phyloP scores from a whole-genome alignment of 2,888 invertebrate species.

The Alloplasta piceator region DNA sequence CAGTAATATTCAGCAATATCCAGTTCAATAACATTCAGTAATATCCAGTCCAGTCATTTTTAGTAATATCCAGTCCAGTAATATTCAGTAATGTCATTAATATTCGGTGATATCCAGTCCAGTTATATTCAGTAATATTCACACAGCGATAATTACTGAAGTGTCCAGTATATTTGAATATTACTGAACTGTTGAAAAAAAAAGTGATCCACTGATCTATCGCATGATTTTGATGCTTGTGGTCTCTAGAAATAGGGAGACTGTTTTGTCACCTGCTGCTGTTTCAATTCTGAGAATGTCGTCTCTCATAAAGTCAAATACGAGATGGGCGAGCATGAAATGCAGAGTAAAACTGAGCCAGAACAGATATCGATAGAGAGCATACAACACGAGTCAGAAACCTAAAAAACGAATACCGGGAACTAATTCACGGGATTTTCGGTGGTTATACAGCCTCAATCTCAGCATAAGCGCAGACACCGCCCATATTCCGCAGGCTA shows the following conservation, averaged over 20 bases:
- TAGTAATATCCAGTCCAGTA: no score
- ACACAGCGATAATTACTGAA: no score
- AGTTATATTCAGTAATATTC: no score
- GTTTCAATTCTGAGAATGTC: not conserved
- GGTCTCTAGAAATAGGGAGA: not conserved
- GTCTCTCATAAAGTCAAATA: not conserved
- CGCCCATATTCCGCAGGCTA: constrained; percentile 68
- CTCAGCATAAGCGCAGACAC: constrained; percentile 34
- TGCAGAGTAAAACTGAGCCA: constrained; percentile 19
- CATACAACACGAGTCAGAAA: constrained; percentile 39
- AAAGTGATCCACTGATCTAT: no score
- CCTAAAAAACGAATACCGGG: constrained; percentile 72
- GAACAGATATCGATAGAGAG: constrained; percentile 8
- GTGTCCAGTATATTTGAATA: no score
- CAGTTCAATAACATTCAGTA: no score
- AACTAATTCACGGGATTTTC: constrained; percentile 73
- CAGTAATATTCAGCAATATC: no score
- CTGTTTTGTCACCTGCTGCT: constrained; percentile 30
- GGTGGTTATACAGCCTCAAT: constrained; percentile 33
- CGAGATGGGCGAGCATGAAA: not conserved
- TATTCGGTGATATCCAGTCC: no score
- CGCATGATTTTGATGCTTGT: no score
- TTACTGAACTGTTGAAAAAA: no score
- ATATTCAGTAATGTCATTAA: no score
- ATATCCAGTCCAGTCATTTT: no score